Conservation (phyloP, 2,888 invertebrate species). For the Oligia strigilis region DNA sequence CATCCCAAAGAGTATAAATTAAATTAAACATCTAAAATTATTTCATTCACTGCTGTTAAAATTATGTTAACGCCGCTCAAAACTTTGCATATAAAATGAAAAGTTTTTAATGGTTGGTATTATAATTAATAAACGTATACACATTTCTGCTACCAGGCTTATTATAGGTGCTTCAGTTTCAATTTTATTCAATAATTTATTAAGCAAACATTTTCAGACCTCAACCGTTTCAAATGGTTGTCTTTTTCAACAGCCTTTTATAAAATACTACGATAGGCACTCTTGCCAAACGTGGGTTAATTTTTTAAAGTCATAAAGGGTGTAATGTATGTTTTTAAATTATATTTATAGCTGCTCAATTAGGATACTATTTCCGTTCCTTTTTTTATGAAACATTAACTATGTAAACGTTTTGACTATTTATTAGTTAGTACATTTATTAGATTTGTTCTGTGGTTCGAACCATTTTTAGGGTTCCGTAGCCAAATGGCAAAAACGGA, state of each 20-base stretch:
- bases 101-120: constrained; percentile 57
- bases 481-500: too few relatives aligned
- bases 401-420: neutral
- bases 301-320: neutral
- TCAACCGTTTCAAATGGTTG: constrained; percentile 16
- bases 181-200: constrained; percentile 31
- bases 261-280: too few relatives aligned
- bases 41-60: constrained; percentile 59
- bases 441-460: neutral
- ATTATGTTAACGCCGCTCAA: constrained; percentile 59
- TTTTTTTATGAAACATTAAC: neutral
- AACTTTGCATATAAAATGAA: constrained; percentile 57
- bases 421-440: neutral
- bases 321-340: too few relatives aligned
- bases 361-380: too few relatives aligned
- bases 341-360: neutral
- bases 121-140: constrained; percentile 54
- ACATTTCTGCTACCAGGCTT: constrained; percentile 17
- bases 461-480: neutral
- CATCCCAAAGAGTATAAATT: constrained; percentile 35
- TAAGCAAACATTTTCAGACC: constrained; percentile 17
- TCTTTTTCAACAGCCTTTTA: constrained; percentile 5
- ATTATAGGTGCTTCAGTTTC: constrained; percentile 22
- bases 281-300: neutral
- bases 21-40: constrained; percentile 51